Conservation (phyloP, 1,140 invertebrate species). For the Drosophila sulfurigaster region DNA sequence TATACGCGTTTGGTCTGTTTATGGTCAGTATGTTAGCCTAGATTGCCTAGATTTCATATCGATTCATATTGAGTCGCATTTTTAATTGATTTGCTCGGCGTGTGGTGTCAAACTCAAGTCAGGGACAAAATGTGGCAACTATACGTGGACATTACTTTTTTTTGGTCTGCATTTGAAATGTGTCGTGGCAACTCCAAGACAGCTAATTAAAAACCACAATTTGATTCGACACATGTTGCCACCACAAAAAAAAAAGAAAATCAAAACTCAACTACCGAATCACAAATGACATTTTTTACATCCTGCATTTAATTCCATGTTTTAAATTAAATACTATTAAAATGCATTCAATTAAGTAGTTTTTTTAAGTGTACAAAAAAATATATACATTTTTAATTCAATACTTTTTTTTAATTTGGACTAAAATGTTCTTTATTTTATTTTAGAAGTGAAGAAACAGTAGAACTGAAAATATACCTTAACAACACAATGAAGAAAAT, state of each 20-base stretch:
- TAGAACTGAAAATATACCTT: no score
- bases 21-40: constrained; percentile 38
- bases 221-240: constrained; percentile 5
- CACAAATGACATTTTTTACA: constrained; percentile 25
- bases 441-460: no score
- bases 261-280: neutral
- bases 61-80: constrained; percentile 30
- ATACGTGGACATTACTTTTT: neutral
- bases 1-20: constrained; percentile 10
- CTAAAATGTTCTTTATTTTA: no score
- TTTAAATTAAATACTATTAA: neutral
- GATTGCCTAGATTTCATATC: constrained; percentile 41
- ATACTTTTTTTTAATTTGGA: neutral
- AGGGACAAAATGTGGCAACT: constrained; percentile 43
- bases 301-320: constrained; percentile 1
- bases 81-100: constrained; percentile 47
- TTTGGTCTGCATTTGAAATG: constrained; percentile 24
- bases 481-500: no score
- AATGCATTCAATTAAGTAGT: neutral
- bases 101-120: constrained; percentile 44
- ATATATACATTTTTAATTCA: neutral
- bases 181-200: constrained; percentile 39
- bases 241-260: neutral
- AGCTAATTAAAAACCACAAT: constrained; percentile 42
- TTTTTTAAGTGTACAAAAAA: neutral